A percentile compares a stretch with the other conserved stretches of the same genome.
These are phyloP conservation scores for Drosophila lini DNA, from an alignment of 1,140 invertebrate genomes.

Conservation along the genomic window DNA sequence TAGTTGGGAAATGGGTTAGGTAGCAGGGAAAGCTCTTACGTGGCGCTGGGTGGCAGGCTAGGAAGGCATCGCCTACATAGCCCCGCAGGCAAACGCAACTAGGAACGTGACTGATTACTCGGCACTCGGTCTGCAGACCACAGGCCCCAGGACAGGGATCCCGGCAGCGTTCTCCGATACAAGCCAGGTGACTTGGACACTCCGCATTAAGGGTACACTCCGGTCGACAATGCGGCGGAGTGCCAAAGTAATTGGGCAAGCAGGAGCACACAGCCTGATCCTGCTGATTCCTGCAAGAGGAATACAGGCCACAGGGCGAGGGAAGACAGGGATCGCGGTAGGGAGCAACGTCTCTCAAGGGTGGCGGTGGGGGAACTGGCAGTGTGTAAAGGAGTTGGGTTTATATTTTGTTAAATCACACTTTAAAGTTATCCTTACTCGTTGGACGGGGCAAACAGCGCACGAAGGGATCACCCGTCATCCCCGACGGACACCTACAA, in stretches of 20 bases:
- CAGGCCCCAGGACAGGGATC: slow-evolving; percentile 92
- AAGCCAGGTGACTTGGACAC: slow-evolving; percentile 89
- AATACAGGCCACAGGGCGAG: slow-evolving; percentile 92
- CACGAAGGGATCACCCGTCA: slow-evolving; percentile 90
- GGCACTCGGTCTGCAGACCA: slow-evolving; percentile 92
- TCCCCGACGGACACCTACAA: slow-evolving; percentile 89
- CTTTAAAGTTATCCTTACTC: slow-evolving; percentile 85
- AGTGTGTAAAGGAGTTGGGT: background rate
- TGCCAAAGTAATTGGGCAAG: slow-evolving; percentile 89
- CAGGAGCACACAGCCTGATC: slow-evolving; percentile 91
- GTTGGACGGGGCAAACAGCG: slow-evolving; percentile 84
- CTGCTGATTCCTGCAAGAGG: slow-evolving; percentile 89
- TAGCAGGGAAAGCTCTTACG: slow-evolving; percentile 59
- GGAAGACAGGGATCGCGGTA: slow-evolving; percentile 87
- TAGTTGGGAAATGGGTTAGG: background rate
- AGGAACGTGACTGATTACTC: slow-evolving; percentile 92
- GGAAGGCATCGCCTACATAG: slow-evolving; percentile 92
- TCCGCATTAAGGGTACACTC: slow-evolving; percentile 91
- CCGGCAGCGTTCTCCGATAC: slow-evolving; percentile 88
- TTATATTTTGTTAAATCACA: slow-evolving; percentile 5
- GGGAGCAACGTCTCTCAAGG: slow-evolving; percentile 72
- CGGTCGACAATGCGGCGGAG: slow-evolving; percentile 90
- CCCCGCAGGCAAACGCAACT: slow-evolving; percentile 90
- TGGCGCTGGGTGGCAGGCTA: slow-evolving; percentile 86
- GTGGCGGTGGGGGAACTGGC: slow-evolving; percentile 53